Percentiles rank a stretch among this genome's conserved stretches.
Conservation (phyloP, 2,888 invertebrate species). For the Microplitis deprimator region DNA sequence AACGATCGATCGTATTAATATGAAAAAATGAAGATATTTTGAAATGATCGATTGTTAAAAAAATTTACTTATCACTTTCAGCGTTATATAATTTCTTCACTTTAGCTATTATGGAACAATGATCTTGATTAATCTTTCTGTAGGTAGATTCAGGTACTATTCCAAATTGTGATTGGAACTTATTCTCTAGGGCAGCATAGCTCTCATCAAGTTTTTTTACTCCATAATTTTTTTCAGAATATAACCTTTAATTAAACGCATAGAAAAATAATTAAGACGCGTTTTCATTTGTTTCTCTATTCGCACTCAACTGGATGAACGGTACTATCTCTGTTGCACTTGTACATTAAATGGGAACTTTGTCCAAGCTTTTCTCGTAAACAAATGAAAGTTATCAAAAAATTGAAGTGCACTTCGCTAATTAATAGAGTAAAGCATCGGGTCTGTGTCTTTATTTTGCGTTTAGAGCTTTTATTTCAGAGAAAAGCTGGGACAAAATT, state of each 20-base stretch:
- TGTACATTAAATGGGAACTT: no score
- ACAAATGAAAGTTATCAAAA: no score
- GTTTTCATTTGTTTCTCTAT: no score
- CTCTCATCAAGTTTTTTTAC: conserved; percentile 6
- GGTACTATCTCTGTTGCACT: no score
- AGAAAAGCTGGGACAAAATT: no score
- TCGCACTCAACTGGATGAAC: no score
- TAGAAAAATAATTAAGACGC: conserved; percentile 6
- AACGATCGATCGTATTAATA: neutral
- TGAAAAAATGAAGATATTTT: no score
- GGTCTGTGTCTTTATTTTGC: no score
- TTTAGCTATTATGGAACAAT: neutral
- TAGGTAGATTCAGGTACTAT: conserved; percentile 9
- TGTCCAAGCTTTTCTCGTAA: no score
- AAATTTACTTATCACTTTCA: conserved; percentile 9
- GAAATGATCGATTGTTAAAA: neutral
- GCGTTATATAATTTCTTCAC: conserved; percentile 14
- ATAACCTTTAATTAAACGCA: neutral
- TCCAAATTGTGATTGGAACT: conserved; percentile 14
- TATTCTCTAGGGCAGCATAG: conserved; percentile 2
- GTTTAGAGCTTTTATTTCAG: no score
- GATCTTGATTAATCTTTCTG: conserved; percentile 13
- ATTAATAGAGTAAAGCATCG: no score
- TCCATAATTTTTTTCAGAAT: neutral
- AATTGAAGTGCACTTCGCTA: no score